These are phyloP conservation scores for Pharmacophagus antenor DNA, from an alignment of 2,888 invertebrate species.

Conservation along the genomic window DNA sequence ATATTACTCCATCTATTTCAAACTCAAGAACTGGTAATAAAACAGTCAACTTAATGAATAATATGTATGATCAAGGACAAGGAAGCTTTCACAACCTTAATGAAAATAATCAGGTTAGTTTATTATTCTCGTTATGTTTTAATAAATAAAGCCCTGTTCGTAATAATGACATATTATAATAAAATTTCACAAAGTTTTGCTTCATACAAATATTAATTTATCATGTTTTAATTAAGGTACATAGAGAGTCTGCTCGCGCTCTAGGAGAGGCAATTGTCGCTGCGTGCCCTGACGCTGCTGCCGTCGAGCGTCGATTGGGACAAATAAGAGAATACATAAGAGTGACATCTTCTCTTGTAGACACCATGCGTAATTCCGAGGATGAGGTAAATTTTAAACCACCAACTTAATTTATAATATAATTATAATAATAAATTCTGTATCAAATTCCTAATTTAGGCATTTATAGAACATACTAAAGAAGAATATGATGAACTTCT, in stretches of 20 bases:
- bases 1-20: constrained; percentile 54
- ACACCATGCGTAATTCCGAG: constrained; percentile 84
- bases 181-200: too few relatives aligned
- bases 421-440: constrained; percentile 10
- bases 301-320: constrained; percentile 85
- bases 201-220: neutral
- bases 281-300: constrained; percentile 82
- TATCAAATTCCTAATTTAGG: constrained; percentile 66
- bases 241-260: constrained; percentile 69
- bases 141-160: too few relatives aligned
- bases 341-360: constrained; percentile 85
- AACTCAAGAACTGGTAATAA: constrained; percentile 64
- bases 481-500: constrained; percentile 82
- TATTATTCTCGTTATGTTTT: too few relatives aligned
- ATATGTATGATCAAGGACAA: constrained; percentile 74
- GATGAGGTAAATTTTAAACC: constrained; percentile 79
- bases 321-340: constrained; percentile 88
- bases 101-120: constrained; percentile 68
- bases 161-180: too few relatives aligned
- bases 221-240: constrained; percentile 45
- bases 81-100: constrained; percentile 67
- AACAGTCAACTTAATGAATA: constrained; percentile 72
- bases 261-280: constrained; percentile 73
- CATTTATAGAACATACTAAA: constrained; percentile 75
- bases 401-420: constrained; percentile 30